Base-by-base conservation (phyloP, 2,888 invertebrate genomes). In the Xestia sexstrigata region DNA sequence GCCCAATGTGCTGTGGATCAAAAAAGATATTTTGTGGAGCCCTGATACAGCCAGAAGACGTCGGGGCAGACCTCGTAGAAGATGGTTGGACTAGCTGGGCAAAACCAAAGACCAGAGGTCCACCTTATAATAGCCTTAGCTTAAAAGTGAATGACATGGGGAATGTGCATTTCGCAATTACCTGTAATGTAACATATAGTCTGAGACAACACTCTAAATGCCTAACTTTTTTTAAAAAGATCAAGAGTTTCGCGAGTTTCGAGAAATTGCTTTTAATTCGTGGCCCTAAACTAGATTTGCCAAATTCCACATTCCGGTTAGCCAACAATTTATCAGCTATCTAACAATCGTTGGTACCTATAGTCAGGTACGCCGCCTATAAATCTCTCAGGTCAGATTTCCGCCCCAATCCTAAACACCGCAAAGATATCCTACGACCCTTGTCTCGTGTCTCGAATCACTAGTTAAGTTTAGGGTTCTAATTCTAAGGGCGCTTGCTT, bases 371-470 rank as follows among this genome's bases (percentile, higher is more conserved):
- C n/a, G 23, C 58, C 20, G 45, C 35, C n/a, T 78, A 60, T 72
- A 68, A 68, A 69, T 68, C 49, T 65, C 52, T 62, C 30, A 9
- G 30, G 35, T 52, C 7, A 35, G 47, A 78, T 79, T 65, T 74
- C 42, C 23, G 17, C 6, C 11, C 55, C n/a, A 15, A 65, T 67
- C 30, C 15, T 58, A 39, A 55, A 55, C 2, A 71, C 62, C 47
- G 7, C 68, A 68, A 68, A 79, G 30, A 63, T 49, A 58, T 79
- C 11, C 72, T 7, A 11, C 7, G 13, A 66, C 71, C 71, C 66
- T 71, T 67, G 67, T 71, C 71, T 52, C 26, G 8, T 67, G 66
- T 71, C 78, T 55, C 30, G 6, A 60, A 78, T 45, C 42, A 67
- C 0, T 30, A 35, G 30, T 9, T 69, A 47, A 47, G 17, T 47